Evolutionary conservation across 2,888 invertebrate genomes (phyloP).

Genomic region (Ptychoptera albimana): DNA sequence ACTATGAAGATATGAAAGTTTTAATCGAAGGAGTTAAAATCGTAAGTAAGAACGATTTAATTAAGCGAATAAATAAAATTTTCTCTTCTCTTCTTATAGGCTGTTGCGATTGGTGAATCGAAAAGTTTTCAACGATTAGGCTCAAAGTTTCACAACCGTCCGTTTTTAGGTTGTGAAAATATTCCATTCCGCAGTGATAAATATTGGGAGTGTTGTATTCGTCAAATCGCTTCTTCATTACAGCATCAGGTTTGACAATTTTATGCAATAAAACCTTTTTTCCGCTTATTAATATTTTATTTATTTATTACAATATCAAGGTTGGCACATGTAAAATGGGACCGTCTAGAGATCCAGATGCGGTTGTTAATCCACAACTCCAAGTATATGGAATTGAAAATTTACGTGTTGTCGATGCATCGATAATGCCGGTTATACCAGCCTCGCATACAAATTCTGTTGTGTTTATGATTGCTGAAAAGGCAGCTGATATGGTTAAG

Average conservation of each 20-base stretch:
- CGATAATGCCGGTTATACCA: slow-evolving; percentile 41
- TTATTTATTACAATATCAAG: slow-evolving; percentile 22
- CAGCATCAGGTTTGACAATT: slow-evolving; percentile 45
- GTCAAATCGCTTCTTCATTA: slow-evolving; percentile 51
- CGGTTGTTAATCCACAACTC: slow-evolving; percentile 47
- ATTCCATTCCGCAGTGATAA: slow-evolving; percentile 42
- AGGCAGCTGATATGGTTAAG: slow-evolving; percentile 40
- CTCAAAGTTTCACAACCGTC: slow-evolving; percentile 35
- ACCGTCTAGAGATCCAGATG: slow-evolving; percentile 35
- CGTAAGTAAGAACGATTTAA: slow-evolving; percentile 34
- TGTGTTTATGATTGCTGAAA: slow-evolving; percentile 43
- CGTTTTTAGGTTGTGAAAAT: slow-evolving; percentile 52
- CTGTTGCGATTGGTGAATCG: slow-evolving; percentile 36
- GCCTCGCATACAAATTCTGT: slow-evolving; percentile 40
- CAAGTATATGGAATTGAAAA: slow-evolving; percentile 35
- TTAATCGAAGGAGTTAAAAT: slow-evolving; percentile 59
- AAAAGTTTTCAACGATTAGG: slow-evolving; percentile 36
- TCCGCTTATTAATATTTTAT: not conserved
- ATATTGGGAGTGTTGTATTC: slow-evolving; percentile 61
- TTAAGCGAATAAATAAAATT: not conserved
- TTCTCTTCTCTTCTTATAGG: slow-evolving; percentile 33
- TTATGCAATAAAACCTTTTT: not conserved
- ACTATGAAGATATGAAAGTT: slow-evolving; percentile 52
- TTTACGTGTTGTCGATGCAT: slow-evolving; percentile 40
- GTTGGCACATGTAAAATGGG: slow-evolving; percentile 57